These are phyloP conservation scores for Rhinichthys klamathensis DNA, from an alignment of 2,113 vertebrate genomes.

Conservation along the genomic window DNA sequence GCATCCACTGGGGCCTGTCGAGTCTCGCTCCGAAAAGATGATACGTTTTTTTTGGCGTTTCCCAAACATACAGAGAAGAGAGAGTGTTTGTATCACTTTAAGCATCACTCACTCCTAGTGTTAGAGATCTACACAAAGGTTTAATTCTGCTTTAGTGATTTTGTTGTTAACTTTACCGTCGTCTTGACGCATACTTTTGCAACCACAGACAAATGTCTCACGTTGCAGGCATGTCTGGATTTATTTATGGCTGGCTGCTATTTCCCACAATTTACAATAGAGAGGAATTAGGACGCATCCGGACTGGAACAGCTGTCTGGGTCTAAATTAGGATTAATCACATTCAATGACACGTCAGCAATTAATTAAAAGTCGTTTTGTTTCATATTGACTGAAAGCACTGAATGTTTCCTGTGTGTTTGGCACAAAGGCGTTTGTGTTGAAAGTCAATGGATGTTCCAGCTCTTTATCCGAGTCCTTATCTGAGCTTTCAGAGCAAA, in stretches of 20 bases:
- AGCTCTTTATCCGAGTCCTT: background rate
- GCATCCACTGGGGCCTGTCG: background rate
- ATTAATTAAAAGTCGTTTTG: background rate
- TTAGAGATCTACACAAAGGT: background rate
- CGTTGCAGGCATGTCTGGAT: background rate
- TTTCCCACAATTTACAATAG: background rate
- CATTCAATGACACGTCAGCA: background rate
- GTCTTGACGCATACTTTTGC: background rate
- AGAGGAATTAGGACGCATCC: background rate
- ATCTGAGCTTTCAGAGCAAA: conserved; percentile 21
- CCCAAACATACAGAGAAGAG: background rate
- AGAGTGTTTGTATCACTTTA: background rate
- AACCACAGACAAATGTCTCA: background rate
- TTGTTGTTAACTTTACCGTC: background rate
- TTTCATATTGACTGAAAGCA: background rate
- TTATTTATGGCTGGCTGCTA: background rate
- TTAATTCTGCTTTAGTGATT: background rate
- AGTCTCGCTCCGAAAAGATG: background rate
- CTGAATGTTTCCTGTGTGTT: background rate
- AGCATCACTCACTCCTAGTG: background rate
- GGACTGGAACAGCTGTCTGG: background rate
- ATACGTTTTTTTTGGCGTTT: background rate
- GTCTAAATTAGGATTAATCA: background rate
- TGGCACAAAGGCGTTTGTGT: background rate
- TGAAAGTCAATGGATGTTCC: background rate